phyloP scores from a whole-genome alignment of 2,888 invertebrate genomes.

The Melanargia galathea region DNA sequence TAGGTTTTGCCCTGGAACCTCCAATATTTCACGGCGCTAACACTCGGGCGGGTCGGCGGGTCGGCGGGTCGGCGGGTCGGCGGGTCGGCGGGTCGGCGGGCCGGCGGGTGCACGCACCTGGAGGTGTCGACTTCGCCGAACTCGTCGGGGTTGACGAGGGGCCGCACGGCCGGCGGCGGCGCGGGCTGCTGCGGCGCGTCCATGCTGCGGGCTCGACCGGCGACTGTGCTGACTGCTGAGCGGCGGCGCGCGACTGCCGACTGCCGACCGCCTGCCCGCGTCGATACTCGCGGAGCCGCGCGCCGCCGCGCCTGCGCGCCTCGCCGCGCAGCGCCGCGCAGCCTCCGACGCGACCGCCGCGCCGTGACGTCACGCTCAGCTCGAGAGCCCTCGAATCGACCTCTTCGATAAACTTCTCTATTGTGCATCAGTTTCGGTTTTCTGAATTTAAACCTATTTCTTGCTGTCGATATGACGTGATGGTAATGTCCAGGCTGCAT shows the following conservation, averaged over 20 bases:
- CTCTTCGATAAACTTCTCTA: not conserved
- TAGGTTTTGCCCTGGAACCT: too few species aligned
- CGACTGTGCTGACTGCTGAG: constrained; percentile 33
- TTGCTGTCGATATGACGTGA: too few species aligned
- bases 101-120: constrained; percentile 75
- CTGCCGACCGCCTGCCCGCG: not conserved
- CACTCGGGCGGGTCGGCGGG: too few species aligned
- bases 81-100: not conserved
- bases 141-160: constrained; percentile 91
- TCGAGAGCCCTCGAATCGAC: not conserved
- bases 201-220: constrained; percentile 48
- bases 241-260: constrained; percentile 28
- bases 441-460: too few species aligned
- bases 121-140: constrained; percentile 92
- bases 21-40: too few species aligned
- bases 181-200: constrained; percentile 51
- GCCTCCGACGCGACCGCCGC: not conserved
- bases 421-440: not conserved
- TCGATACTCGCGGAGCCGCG: constrained; percentile 10
- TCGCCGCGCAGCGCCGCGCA: not conserved
- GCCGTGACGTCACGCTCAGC: constrained; percentile 3
- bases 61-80: too few species aligned
- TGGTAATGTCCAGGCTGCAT: too few species aligned
- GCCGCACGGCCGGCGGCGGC: constrained; percentile 73
- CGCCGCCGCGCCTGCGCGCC: constrained; percentile 10